phyloP scores from a whole-genome alignment of 2,113 vertebrate species.

The Gobius niger region DNA sequence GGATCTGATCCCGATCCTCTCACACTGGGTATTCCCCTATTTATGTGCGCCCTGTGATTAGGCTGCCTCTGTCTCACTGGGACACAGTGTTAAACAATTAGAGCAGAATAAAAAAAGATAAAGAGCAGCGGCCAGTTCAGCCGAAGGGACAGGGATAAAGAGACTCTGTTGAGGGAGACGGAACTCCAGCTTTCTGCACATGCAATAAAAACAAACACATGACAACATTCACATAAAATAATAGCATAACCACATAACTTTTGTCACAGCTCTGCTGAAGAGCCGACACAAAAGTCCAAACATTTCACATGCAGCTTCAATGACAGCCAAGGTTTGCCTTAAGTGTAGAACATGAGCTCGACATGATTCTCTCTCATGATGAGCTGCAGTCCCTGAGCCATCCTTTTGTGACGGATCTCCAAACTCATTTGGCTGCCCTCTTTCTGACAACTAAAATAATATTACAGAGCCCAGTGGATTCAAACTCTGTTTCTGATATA shows the following conservation, averaged over 20 bases:
- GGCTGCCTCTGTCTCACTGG: slow-evolving; percentile 47
- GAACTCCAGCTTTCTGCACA: too few relatives aligned
- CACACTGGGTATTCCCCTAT: slow-evolving; percentile 68
- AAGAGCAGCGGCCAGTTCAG: slow-evolving; percentile 47
- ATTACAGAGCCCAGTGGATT: slow-evolving; percentile 45
- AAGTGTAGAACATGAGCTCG: slow-evolving; percentile 16
- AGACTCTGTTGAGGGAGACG: too few relatives aligned
- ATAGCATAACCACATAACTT: not conserved
- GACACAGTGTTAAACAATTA: slow-evolving; percentile 64
- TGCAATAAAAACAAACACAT: too few relatives aligned
- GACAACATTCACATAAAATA: not conserved
- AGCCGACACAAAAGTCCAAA: too few relatives aligned
- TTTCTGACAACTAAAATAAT: slow-evolving; percentile 61
- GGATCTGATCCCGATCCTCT: slow-evolving; percentile 60
- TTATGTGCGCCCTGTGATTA: slow-evolving; percentile 67
- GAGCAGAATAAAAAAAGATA: slow-evolving; percentile 71
- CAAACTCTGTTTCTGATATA: slow-evolving; percentile 54
- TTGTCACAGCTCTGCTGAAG: too few relatives aligned
- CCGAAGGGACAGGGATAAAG: slow-evolving; percentile 20
- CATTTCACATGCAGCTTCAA: not conserved
- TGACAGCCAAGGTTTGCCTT: not conserved
- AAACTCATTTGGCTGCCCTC: slow-evolving; percentile 58
- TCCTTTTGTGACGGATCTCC: slow-evolving; percentile 58
- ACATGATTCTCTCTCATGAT: slow-evolving; percentile 63
- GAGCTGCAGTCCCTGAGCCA: slow-evolving; percentile 55